Percentiles rank a stretch among this genome's conserved stretches.
Conservation (phyloP, 2,113 vertebrate genomes). For the Indicator maculatus region DNA sequence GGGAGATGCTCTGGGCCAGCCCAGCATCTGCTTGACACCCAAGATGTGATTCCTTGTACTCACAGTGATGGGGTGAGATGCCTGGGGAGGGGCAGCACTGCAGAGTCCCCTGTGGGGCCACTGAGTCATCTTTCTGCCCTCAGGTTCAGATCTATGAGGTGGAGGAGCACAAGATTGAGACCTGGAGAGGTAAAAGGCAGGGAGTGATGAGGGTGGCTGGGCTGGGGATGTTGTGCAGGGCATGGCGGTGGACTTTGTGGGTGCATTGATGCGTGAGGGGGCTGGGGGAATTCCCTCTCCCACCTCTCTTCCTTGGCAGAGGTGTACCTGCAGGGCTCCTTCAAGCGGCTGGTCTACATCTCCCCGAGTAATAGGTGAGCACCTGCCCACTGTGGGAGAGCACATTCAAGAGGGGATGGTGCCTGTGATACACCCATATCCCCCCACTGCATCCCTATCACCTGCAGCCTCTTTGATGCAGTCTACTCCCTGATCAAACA, state of each 20-base stretch:
- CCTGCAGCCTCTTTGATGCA: slow-evolving; percentile 89
- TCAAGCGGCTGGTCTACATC: slow-evolving; percentile 87
- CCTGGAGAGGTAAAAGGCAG: slow-evolving; percentile 89
- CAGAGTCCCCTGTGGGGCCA: neutral
- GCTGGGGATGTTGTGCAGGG: rapidly evolving
- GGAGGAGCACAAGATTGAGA: slow-evolving; percentile 97
- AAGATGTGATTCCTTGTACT: neutral
- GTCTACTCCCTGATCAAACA: slow-evolving; percentile 92
- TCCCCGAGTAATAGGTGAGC: slow-evolving; percentile 88
- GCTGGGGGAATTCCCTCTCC: neutral
- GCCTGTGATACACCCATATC: neutral
- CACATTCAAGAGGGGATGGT: neutral
- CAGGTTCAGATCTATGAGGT: slow-evolving; percentile 97
- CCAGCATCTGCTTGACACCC: rapidly evolving
- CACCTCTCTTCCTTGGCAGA: slow-evolving; percentile 73
- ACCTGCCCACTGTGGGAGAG: neutral
- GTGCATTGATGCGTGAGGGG: neutral
- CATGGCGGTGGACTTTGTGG: neutral
- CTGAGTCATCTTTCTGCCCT: neutral
- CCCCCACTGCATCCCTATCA: neutral
- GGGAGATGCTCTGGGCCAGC: neutral
- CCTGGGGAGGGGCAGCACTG: neutral
- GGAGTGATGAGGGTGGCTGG: neutral
- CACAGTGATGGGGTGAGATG: neutral
- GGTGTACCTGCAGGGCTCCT: slow-evolving; percentile 87